phyloP scores from a whole-genome alignment of 2,888 invertebrate genomes.

The Sesamia inferens region DNA sequence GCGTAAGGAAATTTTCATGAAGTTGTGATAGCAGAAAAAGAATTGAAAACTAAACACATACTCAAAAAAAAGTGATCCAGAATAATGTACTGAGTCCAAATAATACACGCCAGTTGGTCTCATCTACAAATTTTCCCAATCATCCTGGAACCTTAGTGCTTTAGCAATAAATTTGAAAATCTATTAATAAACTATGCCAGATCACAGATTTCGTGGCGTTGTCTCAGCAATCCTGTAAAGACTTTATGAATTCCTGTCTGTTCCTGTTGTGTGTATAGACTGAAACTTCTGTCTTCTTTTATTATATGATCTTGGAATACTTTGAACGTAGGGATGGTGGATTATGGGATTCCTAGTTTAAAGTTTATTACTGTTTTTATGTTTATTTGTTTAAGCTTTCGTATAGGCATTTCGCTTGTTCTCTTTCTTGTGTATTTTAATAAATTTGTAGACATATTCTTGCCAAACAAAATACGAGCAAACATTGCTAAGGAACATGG shows the following conservation, averaged over 20 bases:
- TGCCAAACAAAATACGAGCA: not conserved
- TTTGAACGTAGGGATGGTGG: slow-evolving; percentile 52
- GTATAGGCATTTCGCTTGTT: slow-evolving; percentile 51
- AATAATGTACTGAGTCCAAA: too few relatives aligned
- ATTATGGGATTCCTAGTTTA: slow-evolving; percentile 61
- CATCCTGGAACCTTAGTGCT: too few relatives aligned
- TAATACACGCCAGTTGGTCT: too few relatives aligned
- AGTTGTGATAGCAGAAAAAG: too few relatives aligned
- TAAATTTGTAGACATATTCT: slow-evolving; percentile 52
- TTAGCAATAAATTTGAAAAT: too few relatives aligned
- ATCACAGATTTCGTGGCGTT: too few relatives aligned
- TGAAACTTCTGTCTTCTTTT: slow-evolving; percentile 25
- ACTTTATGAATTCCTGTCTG: not conserved
- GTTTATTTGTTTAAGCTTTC: slow-evolving; percentile 56
- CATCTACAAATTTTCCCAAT: too few relatives aligned
- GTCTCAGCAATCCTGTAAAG: too few relatives aligned
- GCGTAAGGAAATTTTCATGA: not conserved
- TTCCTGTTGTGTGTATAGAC: not conserved
- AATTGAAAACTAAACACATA: too few relatives aligned
- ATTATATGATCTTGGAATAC: not conserved
- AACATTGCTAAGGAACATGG: not conserved
- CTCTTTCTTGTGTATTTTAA: slow-evolving; percentile 48
- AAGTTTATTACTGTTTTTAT: slow-evolving; percentile 61
- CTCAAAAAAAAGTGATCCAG: too few relatives aligned
- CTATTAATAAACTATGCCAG: too few relatives aligned